These are phyloP conservation scores for Camponotus vicinus DNA, from an alignment of 1,140 invertebrate species.

Conservation along the genomic window DNA sequence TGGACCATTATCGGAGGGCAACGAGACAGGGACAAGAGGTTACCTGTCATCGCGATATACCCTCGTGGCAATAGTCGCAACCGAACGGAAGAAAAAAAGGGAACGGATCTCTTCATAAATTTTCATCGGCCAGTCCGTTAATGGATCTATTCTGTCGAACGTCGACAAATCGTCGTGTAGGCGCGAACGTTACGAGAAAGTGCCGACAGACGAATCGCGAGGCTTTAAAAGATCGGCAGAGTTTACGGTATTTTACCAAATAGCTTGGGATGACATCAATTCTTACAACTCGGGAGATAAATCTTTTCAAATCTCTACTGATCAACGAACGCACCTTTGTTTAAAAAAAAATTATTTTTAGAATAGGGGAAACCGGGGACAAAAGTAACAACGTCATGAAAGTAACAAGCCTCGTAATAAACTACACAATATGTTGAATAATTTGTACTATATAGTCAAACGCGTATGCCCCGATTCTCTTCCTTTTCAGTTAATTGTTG, in stretches of 20 bases:
- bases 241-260: neutral
- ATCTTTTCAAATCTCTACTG: neutral
- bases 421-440: no score
- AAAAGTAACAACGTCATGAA: no score
- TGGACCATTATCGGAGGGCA: slow-evolving; percentile 47
- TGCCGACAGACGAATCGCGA: slow-evolving; percentile 34
- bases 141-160: slow-evolving; percentile 76
- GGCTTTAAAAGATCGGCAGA: neutral
- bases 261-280: neutral
- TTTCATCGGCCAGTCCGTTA: slow-evolving; percentile 52
- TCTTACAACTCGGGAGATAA: slow-evolving; percentile 25
- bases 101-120: slow-evolving; percentile 68
- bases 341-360: neutral
- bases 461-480: no score
- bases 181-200: slow-evolving; percentile 53
- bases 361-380: no score
- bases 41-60: slow-evolving; percentile 56
- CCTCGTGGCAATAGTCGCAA: slow-evolving; percentile 50
- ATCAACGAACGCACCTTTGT: neutral
- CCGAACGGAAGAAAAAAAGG: neutral
- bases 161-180: slow-evolving; percentile 63
- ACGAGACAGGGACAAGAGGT: slow-evolving; percentile 30
- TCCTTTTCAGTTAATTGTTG: no score
- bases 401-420: no score
- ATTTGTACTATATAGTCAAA: no score